Base-by-base conservation (phyloP, 2,113 vertebrate species). In the Salminus brasiliensis region DNA sequence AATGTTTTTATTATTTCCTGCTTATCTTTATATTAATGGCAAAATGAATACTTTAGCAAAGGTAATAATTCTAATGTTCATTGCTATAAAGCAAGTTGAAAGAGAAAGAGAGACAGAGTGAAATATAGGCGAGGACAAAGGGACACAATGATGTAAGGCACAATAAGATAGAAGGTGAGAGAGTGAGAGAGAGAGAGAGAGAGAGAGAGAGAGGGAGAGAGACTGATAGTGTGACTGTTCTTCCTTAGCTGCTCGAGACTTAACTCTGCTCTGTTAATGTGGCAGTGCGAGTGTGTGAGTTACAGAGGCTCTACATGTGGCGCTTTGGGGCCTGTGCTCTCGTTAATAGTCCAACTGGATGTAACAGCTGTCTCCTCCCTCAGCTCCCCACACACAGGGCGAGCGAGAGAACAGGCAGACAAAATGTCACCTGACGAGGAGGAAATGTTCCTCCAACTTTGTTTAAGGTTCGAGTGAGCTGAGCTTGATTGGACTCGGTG, bases 341-440 rank as follows among this genome's bases (percentile, higher is more conserved):
- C 92, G 93, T 96, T 98, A 98, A 98, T 98, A 97, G 96, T 95
- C 94, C 92, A 94, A 90, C 79, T 93, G 93, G 94, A 90, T 96
- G 94, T 88, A 93, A 94, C 85, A 90, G 91, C 95, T 98, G 96
- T 95, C 96, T 95, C 94, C 96, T 97, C 94, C 90, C 92, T 97
- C 93, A 92, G 93, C 95, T 94, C 94, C 90, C 94, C 93, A 93
- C 91, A 93, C 94, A 87, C 27, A 63, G 69, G 70, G 18, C 36
- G 62, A 41, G 27, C 59, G 70, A 68, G 29, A 72, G 72, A 74
- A 72, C 81, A 74, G 84, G 82, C 63, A 78, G 72, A 76, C 88
- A 92, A 96, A 96, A 96, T 97, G 96, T 98, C 96, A 97, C 91
- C 91, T 86, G 90, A 91, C 91, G 84, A 85, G 84, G 85, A 92